Percentiles rank a stretch among this genome's conserved stretches.
phyloP scores from a whole-genome alignment of 2,797 vertebrate genomes.

The Tadarida brasiliensis region DNA sequence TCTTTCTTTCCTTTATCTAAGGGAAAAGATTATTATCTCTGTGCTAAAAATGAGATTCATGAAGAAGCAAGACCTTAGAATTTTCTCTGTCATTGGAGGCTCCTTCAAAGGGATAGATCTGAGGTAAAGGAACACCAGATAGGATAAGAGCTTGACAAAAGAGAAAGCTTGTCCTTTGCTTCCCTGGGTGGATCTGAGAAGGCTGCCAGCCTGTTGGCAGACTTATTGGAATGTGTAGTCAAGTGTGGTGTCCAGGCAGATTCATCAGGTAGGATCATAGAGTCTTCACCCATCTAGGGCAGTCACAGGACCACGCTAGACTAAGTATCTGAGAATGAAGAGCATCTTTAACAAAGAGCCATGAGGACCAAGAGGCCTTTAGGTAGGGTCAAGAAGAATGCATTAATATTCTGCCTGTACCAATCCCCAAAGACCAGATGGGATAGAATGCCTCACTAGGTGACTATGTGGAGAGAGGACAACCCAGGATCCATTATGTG shows the following conservation, averaged over 20 bases:
- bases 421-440: neutral
- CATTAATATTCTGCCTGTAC: neutral
- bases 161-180: neutral
- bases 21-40: neutral
- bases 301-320: neutral
- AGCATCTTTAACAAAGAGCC: neutral
- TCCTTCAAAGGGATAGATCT: neutral
- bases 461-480: neutral
- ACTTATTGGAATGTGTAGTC: rapidly evolving
- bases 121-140: neutral
- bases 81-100: neutral
- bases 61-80: neutral
- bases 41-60: neutral
- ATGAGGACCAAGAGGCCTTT: neutral
- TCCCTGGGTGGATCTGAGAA: neutral
- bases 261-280: neutral
- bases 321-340: neutral
- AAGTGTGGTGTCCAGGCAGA: too few species aligned
- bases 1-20: neutral
- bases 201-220: neutral
- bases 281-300: neutral
- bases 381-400: neutral
- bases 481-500: neutral
- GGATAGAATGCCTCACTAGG: neutral
- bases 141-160: neutral